Evolutionary conservation across 2,888 invertebrate species (phyloP).

Genomic region (Omphaloscelis lunosa): DNA sequence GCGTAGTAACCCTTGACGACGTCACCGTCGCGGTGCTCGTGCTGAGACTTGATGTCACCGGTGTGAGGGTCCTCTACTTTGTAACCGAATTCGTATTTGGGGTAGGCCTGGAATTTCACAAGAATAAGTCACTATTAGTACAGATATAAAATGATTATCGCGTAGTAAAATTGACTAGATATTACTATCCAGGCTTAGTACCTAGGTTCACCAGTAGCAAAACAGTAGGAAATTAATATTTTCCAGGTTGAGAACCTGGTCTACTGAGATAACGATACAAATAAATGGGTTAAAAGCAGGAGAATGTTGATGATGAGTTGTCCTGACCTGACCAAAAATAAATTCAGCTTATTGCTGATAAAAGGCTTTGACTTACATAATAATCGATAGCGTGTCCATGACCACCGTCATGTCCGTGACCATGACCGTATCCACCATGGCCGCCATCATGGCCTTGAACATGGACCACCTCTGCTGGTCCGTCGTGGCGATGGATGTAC

Average conservation of each 20-base stretch:
- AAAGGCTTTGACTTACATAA: constrained; percentile 67
- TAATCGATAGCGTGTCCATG: constrained; percentile 73
- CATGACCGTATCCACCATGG: constrained; percentile 76
- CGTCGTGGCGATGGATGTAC: constrained; percentile 80
- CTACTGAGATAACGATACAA: no score
- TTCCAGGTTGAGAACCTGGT: background rate
- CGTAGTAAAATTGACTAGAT: no score
- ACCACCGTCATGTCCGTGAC: constrained; percentile 73
- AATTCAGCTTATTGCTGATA: background rate
- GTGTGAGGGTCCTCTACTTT: constrained; percentile 86
- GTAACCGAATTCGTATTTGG: constrained; percentile 81
- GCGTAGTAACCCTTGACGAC: constrained; percentile 82
- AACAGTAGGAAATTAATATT: background rate
- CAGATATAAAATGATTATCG: background rate
- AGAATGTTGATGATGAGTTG: background rate
- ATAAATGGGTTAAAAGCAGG: background rate
- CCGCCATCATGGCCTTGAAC: constrained; percentile 75
- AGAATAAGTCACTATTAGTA: background rate
- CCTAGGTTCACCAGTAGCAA: background rate
- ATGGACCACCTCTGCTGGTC: constrained; percentile 77
- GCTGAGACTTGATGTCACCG: constrained; percentile 87
- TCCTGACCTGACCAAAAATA: background rate
- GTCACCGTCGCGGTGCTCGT: constrained; percentile 87
- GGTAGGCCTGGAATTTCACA: constrained; percentile 75
- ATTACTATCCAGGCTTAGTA: background rate